Evolutionary conservation across 2,888 invertebrate genomes (phyloP), one percentile per base, ranked within the genome.

Genomic region (Erebia aethiops): DNA sequence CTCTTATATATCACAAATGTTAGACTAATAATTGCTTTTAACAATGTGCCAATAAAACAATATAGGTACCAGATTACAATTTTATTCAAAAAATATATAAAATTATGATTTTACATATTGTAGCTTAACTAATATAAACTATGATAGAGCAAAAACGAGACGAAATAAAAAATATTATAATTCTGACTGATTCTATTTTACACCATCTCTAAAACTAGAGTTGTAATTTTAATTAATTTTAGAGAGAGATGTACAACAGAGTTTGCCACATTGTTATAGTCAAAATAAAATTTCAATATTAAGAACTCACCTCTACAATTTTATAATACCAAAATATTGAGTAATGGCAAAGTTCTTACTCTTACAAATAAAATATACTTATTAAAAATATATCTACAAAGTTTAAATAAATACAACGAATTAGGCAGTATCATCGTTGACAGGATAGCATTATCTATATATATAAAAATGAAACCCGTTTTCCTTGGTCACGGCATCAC

Each of bases 1-100:
- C 70, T 72, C 67, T 58, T 86, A 85, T 87, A 89, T 89, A 89
- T 89, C 89, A 89, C 35, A 72, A 54, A 71, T 21, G 64, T 75
- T 67, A 72, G 56, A 56, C 54, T 70, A 57, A 61, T 43, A n/a
- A 35, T 54, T 54, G 65, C 11, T 65, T 65, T 65, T 43, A 65
- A 65, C 65, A 65, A 65, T 65, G 65, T 65, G 65, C 56, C 54
- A 14, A 16, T 54, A 65, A 51, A 65, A 65, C 18, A 56, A 18
- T 56, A 65, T 56, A 65, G 14, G 14, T 52, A 16, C 18, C 16
- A 52, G 3, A 41, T 56, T 26, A 62, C 21, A 62, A 49, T 41
- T 43, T 61, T 18, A 18, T 26, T 14, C 11, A 26, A 9, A 35
- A 16, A 62, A 64, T 35, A 26, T n/a, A 61, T 16, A 43, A 56